Conservation (phyloP, 2,797 vertebrate genomes). For the Zenarchopterus dispar region DNA sequence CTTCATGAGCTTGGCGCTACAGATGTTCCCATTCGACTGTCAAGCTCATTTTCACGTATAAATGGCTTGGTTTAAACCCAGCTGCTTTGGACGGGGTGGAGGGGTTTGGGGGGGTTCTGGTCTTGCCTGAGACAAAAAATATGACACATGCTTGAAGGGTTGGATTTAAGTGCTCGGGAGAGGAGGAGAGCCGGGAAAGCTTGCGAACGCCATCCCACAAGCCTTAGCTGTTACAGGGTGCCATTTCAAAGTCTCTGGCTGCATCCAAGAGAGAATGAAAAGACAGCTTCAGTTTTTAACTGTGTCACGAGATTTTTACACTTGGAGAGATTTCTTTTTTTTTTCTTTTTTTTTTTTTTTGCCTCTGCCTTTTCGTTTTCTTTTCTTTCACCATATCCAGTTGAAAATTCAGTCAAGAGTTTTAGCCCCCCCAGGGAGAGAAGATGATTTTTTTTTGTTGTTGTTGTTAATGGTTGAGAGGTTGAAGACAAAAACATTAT, state of each 20-base stretch:
- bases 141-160: slow-evolving; percentile 43
- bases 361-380: background rate
- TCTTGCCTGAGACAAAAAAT: slow-evolving; percentile 39
- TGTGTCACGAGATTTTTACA: slow-evolving; percentile 60
- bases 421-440: background rate
- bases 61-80: slow-evolving; percentile 32
- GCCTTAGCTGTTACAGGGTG: slow-evolving; percentile 67
- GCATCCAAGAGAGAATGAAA: slow-evolving; percentile 52
- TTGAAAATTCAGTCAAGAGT: slow-evolving; percentile 70
- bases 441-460: no score
- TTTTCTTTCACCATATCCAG: slow-evolving; percentile 36
- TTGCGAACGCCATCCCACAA: slow-evolving; percentile 57
- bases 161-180: slow-evolving; percentile 47
- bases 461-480: background rate
- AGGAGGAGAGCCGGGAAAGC: slow-evolving; percentile 42
- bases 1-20: slow-evolving; percentile 2
- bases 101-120: no score
- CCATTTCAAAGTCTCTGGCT: slow-evolving; percentile 73
- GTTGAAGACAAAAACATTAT: slow-evolving; percentile 68
- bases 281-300: slow-evolving; percentile 60
- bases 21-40: slow-evolving; percentile 47
- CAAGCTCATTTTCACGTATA: slow-evolving; percentile 39
- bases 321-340: slow-evolving; percentile 44
- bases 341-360: slow-evolving; percentile 1
- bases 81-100: slow-evolving; percentile 8